phyloP scores from a whole-genome alignment of 2,113 vertebrate genomes.

The Gopherus evgoodei region DNA sequence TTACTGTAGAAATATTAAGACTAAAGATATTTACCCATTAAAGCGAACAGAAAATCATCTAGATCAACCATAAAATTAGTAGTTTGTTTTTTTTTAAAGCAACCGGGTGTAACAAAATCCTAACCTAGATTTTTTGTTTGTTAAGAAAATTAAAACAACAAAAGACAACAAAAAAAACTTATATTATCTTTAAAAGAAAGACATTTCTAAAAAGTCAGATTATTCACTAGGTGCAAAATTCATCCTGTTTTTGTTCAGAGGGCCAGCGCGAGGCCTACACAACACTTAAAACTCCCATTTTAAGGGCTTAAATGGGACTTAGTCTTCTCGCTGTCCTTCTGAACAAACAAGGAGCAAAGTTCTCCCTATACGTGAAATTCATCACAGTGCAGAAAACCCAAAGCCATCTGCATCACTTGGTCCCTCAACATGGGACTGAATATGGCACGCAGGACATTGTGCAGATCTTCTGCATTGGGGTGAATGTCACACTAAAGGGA shows the following conservation, averaged over 20 bases:
- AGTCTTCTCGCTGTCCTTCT: background rate
- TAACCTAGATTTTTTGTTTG: slow-evolving; percentile 12
- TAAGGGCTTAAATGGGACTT: background rate
- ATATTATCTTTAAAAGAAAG: slow-evolving; percentile 11
- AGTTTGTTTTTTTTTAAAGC: slow-evolving; percentile 35
- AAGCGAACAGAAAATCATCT: slow-evolving; percentile 65
- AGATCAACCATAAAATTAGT: slow-evolving; percentile 60
- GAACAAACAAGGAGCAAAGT: background rate
- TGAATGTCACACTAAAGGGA: fast-evolving
- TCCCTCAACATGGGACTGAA: fast-evolving
- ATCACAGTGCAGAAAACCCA: background rate
- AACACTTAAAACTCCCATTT: background rate
- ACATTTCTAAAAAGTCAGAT: slow-evolving; percentile 36
- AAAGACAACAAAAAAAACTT: background rate
- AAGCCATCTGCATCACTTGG: fast-evolving
- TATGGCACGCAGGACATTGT: fast-evolving
- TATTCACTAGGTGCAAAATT: slow-evolving; percentile 12
- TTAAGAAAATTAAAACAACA: background rate
- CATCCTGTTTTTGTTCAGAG: background rate
- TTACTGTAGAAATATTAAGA: slow-evolving; percentile 52
- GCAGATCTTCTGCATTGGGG: fast-evolving
- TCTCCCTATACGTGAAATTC: fast-evolving
- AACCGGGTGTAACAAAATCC: slow-evolving; percentile 56
- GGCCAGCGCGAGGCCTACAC: background rate
- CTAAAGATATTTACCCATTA: slow-evolving; percentile 51